These are phyloP conservation scores for Sesamia nonagrioides DNA, from an alignment of 1,140 invertebrate genomes.

Conservation along the genomic window DNA sequence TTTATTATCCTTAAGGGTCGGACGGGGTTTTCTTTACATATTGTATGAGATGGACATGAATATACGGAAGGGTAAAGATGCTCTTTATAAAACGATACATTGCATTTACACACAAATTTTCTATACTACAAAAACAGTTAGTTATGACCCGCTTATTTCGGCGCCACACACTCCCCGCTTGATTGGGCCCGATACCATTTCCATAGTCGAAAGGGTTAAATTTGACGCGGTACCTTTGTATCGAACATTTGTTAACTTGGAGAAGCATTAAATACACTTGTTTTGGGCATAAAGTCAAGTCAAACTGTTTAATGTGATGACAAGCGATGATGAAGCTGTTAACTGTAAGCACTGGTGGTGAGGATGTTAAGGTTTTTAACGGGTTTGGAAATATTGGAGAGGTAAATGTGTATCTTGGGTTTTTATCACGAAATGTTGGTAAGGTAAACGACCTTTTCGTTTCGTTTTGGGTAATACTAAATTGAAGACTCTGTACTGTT, in stretches of 20 bases:
- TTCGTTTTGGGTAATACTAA: too few species aligned
- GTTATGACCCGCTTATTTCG: slow-evolving; percentile 27
- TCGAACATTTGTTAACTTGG: not conserved
- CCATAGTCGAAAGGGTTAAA: slow-evolving; percentile 40
- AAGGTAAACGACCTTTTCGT: too few species aligned
- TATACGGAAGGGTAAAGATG: too few species aligned
- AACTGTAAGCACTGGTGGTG: not conserved
- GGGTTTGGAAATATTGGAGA: not conserved
- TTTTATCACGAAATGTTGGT: too few species aligned
- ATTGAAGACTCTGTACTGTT: too few species aligned
- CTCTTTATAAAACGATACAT: too few species aligned
- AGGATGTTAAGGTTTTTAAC: not conserved
- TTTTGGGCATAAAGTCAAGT: slow-evolving; percentile 9
- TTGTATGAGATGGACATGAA: too few species aligned
- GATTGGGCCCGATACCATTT: slow-evolving; percentile 38
- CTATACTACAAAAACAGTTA: not conserved
- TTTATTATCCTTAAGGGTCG: too few species aligned
- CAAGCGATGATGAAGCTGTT: not conserved
- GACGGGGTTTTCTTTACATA: too few species aligned
- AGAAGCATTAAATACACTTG: slow-evolving; percentile 27
- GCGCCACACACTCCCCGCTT: slow-evolving; percentile 34
- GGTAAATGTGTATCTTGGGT: too few species aligned
- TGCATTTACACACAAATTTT: not conserved
- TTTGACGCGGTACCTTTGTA: slow-evolving; percentile 44
- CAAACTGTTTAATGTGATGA: not conserved